Conservation (phyloP, 2,113 vertebrate species). For the Pteropus alecto region DNA sequence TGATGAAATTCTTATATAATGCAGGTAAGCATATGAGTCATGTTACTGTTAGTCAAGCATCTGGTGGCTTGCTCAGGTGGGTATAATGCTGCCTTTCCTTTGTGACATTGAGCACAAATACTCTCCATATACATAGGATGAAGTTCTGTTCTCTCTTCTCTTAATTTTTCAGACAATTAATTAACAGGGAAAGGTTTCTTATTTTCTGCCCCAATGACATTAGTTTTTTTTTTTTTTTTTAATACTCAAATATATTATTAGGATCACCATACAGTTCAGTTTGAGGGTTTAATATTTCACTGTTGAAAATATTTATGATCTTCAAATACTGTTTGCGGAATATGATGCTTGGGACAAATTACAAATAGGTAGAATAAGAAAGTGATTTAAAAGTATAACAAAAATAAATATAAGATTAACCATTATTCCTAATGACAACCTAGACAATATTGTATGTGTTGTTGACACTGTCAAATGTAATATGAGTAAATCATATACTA, state of each 20-base stretch:
- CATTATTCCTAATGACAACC: background rate
- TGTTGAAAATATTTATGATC: background rate
- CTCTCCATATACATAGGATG: background rate
- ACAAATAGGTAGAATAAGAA: background rate
- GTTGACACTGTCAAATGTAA: background rate
- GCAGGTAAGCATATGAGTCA: slow-evolving; percentile 60
- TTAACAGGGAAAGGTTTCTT: background rate
- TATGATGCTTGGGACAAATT: background rate
- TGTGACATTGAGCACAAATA: background rate
- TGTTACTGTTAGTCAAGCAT: slow-evolving; percentile 59
- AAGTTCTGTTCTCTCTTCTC: background rate
- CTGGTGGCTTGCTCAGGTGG: slow-evolving; percentile 37
- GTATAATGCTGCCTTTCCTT: background rate
- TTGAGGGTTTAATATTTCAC: background rate
- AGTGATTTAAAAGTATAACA: background rate
- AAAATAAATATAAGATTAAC: slow-evolving; percentile 39
- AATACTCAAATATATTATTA: background rate
- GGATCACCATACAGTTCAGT: background rate
- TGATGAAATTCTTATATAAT: slow-evolving; percentile 65
- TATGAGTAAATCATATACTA: background rate
- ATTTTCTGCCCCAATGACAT: background rate
- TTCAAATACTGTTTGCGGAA: background rate
- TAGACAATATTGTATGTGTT: slow-evolving; percentile 3
- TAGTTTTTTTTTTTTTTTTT: background rate
- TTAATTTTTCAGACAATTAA: background rate